Evolutionary conservation across 2,113 vertebrate species (phyloP), one percentile per base, ranked within the genome.

Genomic region (Nibea coibor): DNA sequence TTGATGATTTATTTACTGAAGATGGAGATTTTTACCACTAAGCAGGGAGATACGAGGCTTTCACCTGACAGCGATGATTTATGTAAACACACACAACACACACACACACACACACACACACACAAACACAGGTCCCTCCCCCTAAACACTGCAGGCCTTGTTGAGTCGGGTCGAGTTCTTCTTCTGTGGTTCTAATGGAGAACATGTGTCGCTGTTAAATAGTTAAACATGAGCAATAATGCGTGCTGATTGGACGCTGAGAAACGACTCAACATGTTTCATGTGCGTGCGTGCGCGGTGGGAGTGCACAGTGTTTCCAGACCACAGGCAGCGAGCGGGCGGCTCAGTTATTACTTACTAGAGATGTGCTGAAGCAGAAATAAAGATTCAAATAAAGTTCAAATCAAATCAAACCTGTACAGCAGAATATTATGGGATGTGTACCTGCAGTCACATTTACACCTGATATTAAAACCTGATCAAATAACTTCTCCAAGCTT

Each of bases 1-100:
- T 54, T 6, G 50, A 24, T 69, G 10, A 83, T 67, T 61, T 67
- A 45, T 64, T 69, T 42, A 45, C 35, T 43, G 50, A 51, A 70
- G 53, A 57, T 9, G 28, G 19, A 35, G 22, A 58, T 39, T 70
- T 43, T 62, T 63, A 31, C 48, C 10, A 47, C 24, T 45, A 20
- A 62, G 12, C 10, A 2, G 50, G 16, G 9, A 67, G n/a, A 63
- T 15, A 53, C 9, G 4, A 6, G 61, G 45, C 68, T 57, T 62
- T 24, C 17, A 62, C 26, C 5, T 35, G 42, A 53, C 45, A 39
- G 20, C 1, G 0, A 11, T 26, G 54, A 78, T 72, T 67, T 62
- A 62, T 78, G n/a, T 10, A 4, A 59, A 76, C 17, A 57, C 31
- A 11, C 61, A 45, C 48, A 56, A 11, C 61, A 54, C 48, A 56